Percentiles rank a stretch among this genome's conserved stretches.
phyloP scores from a whole-genome alignment of 2,888 invertebrate genomes.

The Synergus laeviventris region DNA sequence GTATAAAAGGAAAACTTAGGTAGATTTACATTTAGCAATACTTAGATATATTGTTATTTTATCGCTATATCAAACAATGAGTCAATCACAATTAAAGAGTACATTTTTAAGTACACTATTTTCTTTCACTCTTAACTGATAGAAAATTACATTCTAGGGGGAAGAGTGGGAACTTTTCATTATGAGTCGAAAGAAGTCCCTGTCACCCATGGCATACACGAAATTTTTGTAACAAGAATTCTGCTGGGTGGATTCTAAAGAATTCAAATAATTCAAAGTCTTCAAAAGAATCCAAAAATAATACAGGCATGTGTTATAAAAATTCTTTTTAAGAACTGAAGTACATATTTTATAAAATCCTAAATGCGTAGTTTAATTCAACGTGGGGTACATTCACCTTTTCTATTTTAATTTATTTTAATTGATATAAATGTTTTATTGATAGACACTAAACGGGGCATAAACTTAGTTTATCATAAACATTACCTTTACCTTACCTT shows the following conservation, averaged over 20 bases:
- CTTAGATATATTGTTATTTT: not conserved
- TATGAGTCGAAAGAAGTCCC: too few relatives aligned
- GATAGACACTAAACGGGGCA: not conserved
- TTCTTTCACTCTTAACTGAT: not conserved
- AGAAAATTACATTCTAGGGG: too few relatives aligned
- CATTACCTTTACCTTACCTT: not conserved
- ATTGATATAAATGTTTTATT: not conserved
- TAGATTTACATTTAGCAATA: constrained; percentile 32
- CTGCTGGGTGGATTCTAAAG: too few relatives aligned
- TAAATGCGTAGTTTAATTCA: not conserved
- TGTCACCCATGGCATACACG: too few relatives aligned
- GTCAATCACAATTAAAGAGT: not conserved
- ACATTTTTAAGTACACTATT: not conserved
- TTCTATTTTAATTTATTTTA: not conserved
- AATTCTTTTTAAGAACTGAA: constrained; percentile 26
- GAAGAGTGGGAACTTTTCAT: too few relatives aligned
- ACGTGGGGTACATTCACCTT: constrained; percentile 6
- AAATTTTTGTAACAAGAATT: too few relatives aligned
- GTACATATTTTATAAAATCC: not conserved
- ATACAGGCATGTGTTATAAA: not conserved
- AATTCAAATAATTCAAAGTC: too few relatives aligned
- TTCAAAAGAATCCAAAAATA: too few relatives aligned
- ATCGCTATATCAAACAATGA: constrained; percentile 27
- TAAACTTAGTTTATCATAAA: constrained; percentile 17
- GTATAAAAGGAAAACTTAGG: constrained; percentile 39